These are phyloP conservation scores for Bettongia penicillata DNA, from an alignment of 2,113 vertebrate species.

Conservation along the genomic window DNA sequence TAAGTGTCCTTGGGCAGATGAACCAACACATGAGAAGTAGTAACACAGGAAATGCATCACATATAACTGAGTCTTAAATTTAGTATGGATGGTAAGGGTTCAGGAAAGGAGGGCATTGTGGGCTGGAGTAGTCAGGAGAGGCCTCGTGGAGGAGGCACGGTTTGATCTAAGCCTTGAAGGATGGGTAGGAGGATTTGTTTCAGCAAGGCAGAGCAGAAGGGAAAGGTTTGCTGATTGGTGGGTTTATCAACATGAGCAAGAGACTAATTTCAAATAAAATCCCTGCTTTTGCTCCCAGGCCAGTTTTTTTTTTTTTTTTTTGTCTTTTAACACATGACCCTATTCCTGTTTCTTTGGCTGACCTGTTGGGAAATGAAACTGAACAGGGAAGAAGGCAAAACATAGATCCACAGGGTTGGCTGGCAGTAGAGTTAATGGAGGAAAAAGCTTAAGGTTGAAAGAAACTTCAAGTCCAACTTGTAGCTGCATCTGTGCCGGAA, in stretches of 20 bases:
- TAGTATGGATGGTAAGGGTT: neutral
- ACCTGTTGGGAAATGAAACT: neutral
- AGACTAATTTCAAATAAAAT: neutral
- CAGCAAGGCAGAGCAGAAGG: neutral
- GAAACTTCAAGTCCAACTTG: neutral
- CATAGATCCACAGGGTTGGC: neutral
- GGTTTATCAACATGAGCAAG: neutral
- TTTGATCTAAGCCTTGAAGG: neutral
- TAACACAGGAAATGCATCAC: neutral
- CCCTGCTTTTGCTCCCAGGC: neutral
- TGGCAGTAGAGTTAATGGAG: neutral
- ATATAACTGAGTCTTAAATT: neutral
- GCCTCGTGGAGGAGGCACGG: neutral
- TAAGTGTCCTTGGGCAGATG: neutral
- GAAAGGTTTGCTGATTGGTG: neutral
- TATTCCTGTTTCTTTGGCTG: neutral
- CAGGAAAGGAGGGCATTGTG: neutral
- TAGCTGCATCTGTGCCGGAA: neutral
- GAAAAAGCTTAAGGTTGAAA: neutral
- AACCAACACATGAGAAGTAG: neutral
- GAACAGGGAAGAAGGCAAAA: neutral
- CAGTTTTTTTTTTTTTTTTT: neutral
- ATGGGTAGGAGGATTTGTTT: neutral
- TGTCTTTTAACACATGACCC: neutral
- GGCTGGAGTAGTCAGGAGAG: neutral